These are phyloP conservation scores for Cossypha niveicapilla DNA, from an alignment of 2,797 vertebrate species.

Conservation along the genomic window DNA sequence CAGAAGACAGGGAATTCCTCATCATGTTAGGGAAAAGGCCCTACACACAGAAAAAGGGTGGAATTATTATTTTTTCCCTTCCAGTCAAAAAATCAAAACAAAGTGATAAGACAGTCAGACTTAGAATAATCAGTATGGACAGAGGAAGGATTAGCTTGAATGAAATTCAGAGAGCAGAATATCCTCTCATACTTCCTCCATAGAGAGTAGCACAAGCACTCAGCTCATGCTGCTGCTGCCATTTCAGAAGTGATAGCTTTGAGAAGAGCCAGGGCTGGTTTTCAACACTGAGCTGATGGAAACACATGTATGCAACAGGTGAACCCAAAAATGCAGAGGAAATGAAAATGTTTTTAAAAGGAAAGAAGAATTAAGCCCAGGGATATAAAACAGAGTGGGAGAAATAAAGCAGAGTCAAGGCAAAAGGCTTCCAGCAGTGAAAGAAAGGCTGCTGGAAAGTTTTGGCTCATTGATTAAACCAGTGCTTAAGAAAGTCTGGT, in stretches of 20 bases:
- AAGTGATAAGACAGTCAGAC: background rate
- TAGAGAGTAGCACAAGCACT: background rate
- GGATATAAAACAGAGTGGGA: background rate
- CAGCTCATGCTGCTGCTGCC: background rate
- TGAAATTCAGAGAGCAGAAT: background rate
- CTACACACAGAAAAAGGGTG: background rate
- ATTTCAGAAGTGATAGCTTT: background rate
- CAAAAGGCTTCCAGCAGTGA: background rate
- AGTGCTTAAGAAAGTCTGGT: background rate
- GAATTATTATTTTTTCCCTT: background rate
- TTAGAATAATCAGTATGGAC: background rate
- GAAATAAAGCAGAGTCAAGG: background rate
- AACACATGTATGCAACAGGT: background rate
- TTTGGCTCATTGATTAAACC: background rate
- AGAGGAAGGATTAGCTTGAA: background rate
- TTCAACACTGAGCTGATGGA: slow-evolving; percentile 18
- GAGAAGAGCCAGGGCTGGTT: background rate
- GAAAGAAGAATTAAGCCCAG: background rate
- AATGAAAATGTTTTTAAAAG: background rate
- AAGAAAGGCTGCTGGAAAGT: background rate
- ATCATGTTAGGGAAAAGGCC: background rate
- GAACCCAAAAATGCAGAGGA: slow-evolving; percentile 6
- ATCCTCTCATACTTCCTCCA: background rate
- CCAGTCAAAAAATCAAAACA: background rate
- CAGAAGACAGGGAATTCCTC: background rate